These are phyloP conservation scores for Cossypha dichroa DNA, from an alignment of 2,797 vertebrate species.

Conservation along the genomic window DNA sequence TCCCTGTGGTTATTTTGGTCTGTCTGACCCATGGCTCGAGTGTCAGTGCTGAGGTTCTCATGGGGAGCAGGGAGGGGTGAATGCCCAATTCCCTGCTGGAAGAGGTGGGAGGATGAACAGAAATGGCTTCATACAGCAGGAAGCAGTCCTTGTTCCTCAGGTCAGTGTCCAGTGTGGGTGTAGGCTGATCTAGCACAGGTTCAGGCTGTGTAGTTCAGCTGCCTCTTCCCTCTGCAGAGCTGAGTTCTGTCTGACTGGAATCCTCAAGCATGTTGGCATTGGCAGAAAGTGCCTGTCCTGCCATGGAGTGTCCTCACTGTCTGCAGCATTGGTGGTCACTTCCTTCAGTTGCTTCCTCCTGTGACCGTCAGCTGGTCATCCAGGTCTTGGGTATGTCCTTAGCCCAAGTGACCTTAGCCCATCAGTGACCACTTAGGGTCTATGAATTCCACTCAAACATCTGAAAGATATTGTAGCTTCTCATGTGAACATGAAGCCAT, in stretches of 20 bases:
- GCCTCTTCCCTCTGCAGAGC: background rate
- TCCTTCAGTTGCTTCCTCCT: background rate
- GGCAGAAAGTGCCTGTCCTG: background rate
- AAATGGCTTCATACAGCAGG: background rate
- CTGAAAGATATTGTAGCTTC: background rate
- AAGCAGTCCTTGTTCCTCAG: background rate
- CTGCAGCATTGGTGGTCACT: background rate
- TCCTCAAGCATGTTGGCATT: background rate
- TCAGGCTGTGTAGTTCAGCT: background rate
- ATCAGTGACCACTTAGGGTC: background rate
- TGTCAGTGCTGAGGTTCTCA: rapidly evolving
- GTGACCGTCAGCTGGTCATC: background rate
- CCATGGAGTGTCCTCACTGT: rapidly evolving
- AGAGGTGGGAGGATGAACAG: background rate
- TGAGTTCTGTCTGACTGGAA: background rate
- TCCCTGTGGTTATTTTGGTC: background rate
- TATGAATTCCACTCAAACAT: background rate
- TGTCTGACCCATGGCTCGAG: rapidly evolving
- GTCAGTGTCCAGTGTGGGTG: rapidly evolving
- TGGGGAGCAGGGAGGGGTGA: background rate
- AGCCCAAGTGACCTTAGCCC: background rate
- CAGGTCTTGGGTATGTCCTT: rapidly evolving
- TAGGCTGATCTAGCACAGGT: background rate
- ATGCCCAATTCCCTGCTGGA: background rate
- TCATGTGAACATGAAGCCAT: background rate